These are phyloP conservation scores for Ambastaia sidthimunki DNA, from an alignment of 2,797 vertebrate species.

Conservation along the genomic window DNA sequence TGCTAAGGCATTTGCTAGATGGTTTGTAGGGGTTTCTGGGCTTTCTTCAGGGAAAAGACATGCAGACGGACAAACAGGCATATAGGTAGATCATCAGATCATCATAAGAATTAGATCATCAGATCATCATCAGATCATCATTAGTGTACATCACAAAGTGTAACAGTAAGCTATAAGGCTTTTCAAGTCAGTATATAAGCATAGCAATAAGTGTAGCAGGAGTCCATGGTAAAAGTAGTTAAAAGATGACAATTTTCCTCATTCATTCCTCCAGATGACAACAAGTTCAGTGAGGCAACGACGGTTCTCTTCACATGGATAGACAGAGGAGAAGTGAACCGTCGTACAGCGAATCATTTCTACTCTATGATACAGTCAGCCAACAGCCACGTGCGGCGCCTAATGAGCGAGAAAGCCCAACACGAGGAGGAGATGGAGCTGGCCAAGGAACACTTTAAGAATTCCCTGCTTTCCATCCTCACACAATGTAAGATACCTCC, in stretches of 20 bases:
- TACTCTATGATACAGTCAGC: conserved; percentile 97
- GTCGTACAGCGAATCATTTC: conserved; percentile 91
- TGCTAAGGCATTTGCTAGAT: background rate
- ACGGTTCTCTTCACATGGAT: conserved; percentile 91
- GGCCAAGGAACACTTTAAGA: conserved; percentile 91
- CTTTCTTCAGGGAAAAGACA: too few relatives aligned
- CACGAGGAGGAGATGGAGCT: conserved; percentile 93
- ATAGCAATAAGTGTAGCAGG: background rate
- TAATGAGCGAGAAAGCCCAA: conserved; percentile 91
- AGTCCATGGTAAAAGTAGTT: background rate
- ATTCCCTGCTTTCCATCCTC: conserved; percentile 88
- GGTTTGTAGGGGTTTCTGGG: background rate
- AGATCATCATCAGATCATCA: background rate
- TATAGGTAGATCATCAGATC: background rate
- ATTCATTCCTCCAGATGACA: conserved; percentile 80
- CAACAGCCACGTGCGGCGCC: conserved; percentile 91
- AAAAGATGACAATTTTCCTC: conserved; percentile 17
- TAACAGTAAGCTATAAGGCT: too few relatives aligned
- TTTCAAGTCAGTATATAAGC: background rate
- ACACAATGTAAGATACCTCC: conserved; percentile 89
- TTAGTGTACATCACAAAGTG: too few relatives aligned
- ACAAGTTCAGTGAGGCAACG: conserved; percentile 88
- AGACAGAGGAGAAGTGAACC: conserved; percentile 93
- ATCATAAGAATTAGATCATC: background rate
- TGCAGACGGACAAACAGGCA: too few relatives aligned